These are phyloP conservation scores for Abramis brama DNA, from an alignment of 2,113 vertebrate species.

Conservation along the genomic window DNA sequence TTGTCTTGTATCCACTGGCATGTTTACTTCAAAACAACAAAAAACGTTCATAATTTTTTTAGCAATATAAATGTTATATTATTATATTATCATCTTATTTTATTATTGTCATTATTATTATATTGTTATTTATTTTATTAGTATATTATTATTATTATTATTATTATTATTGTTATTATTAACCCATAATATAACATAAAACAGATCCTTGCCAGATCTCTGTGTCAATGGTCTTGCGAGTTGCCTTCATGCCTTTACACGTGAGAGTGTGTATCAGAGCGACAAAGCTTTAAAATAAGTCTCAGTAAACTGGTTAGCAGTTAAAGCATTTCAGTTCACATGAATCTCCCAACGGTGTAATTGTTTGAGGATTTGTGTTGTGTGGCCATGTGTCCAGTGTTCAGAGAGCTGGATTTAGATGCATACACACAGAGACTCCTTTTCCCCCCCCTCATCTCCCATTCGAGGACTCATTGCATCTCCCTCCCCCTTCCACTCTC, in stretches of 20 bases:
- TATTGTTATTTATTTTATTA: neutral
- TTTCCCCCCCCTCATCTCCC: neutral
- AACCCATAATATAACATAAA: neutral
- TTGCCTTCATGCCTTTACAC: neutral
- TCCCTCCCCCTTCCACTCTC: constrained; percentile 48
- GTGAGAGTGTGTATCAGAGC: constrained; percentile 10
- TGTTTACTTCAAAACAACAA: neutral
- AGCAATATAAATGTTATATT: too few species aligned
- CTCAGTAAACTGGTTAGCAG: constrained; percentile 14
- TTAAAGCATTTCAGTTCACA: constrained; percentile 45
- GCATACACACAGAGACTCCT: neutral
- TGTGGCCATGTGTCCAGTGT: constrained; percentile 8
- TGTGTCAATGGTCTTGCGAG: neutral
- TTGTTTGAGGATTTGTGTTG: constrained; percentile 26
- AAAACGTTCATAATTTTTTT: too few species aligned
- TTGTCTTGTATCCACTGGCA: neutral
- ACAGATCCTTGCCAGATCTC: neutral
- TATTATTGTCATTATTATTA: too few species aligned
- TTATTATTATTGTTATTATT: neutral
- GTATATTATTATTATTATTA: neutral
- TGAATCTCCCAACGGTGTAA: constrained; percentile 31
- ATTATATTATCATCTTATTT: too few species aligned
- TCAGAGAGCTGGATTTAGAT: constrained; percentile 25
- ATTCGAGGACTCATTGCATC: constrained; percentile 32
- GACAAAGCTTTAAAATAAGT: constrained; percentile 38